phyloP scores from a whole-genome alignment of 2,113 vertebrate genomes.

The Axis porcinus region DNA sequence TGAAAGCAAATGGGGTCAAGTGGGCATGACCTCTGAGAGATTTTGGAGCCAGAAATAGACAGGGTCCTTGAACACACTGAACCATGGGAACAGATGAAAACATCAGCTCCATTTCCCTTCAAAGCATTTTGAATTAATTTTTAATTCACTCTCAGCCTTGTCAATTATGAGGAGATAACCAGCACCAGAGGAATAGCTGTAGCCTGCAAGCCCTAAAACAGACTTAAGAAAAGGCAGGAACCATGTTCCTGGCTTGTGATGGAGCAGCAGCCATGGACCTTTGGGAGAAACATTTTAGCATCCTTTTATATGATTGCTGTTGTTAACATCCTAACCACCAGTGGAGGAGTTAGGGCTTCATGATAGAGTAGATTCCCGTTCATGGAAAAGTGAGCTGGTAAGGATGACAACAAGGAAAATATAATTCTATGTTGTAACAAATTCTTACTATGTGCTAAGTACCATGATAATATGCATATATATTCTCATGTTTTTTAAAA shows the following conservation, averaged over 20 bases:
- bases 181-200: not conserved
- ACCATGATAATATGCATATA: not conserved
- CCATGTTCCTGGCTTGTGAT: not conserved
- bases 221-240: not conserved
- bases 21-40: not conserved
- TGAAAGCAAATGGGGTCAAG: not conserved
- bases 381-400: not conserved
- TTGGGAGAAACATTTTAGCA: not conserved
- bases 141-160: not conserved
- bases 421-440: not conserved
- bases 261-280: fast-evolving
- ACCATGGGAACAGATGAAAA: not conserved
- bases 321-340: not conserved
- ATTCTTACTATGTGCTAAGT: not conserved
- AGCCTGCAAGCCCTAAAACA: not conserved
- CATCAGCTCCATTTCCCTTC: not conserved
- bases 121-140: not conserved
- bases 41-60: not conserved
- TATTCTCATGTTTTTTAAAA: not conserved
- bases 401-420: not conserved
- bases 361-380: not conserved
- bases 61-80: not conserved
- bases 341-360: not conserved
- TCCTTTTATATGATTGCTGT: not conserved
- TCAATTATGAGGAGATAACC: not conserved